Conservation (phyloP, 2,797 vertebrate species). For the Chanos chanos region DNA sequence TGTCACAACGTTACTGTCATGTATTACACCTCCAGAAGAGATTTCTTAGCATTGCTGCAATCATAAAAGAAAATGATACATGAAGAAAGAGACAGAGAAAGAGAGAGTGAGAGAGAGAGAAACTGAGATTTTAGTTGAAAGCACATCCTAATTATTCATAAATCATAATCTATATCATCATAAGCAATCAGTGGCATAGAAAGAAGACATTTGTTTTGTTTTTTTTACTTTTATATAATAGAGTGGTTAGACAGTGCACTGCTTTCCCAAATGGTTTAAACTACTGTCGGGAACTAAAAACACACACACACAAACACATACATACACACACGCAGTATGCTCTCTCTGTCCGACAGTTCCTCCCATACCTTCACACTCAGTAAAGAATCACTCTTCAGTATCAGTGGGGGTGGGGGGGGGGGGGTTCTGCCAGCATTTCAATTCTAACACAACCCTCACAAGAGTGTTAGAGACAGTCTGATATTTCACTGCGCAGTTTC, state of each 20-base stretch:
- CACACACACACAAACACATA: no score
- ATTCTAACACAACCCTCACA: no score
- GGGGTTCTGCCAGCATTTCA: no score
- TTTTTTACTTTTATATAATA: slow-evolving; percentile 35
- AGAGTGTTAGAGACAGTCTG: no score
- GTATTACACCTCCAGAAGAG: background rate
- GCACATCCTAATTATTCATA: slow-evolving; percentile 37
- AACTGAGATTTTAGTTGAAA: slow-evolving; percentile 10
- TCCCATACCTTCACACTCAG: no score
- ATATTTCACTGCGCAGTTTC: no score
- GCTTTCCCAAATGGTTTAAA: no score
- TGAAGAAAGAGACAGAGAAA: slow-evolving; percentile 27
- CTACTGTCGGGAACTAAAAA: no score
- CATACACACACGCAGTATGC: no score
- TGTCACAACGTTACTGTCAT: background rate
- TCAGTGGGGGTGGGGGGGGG: no score
- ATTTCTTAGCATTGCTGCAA: background rate
- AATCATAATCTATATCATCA: slow-evolving; percentile 40
- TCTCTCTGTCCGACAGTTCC: no score
- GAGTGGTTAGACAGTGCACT: slow-evolving; percentile 29
- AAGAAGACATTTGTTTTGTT: slow-evolving; percentile 42
- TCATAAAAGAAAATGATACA: slow-evolving; percentile 29
- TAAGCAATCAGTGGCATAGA: slow-evolving; percentile 40
- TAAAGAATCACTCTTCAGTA: no score
- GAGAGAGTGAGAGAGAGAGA: background rate